Evolutionary conservation across 64 coral and sea anemone genomes (phyloP), one percentile per base, ranked within the genome.

Genomic region (Orbicella faveolata): DNA sequence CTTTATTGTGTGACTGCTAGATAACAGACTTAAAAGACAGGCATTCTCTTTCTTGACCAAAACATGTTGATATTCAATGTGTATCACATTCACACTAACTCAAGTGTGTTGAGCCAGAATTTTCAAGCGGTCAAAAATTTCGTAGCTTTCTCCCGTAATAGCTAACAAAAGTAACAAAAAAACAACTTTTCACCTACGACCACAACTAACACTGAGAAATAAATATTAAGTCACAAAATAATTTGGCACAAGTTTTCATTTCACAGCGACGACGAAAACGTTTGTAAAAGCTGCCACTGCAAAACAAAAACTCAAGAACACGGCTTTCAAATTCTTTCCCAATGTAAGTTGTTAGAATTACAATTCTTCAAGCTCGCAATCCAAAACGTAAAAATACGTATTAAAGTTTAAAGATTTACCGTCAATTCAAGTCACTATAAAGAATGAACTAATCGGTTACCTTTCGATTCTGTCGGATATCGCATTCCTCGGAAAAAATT

Each of bases 321-420:
- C 44, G 44, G 44, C 44, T 13, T 52, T 51, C 9, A 72, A 85
- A 83, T 26, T 30, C 25, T 52, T 41, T 52, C 36, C 21, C 73
- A 48, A 48, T 48, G 44, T 4, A 48, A 18, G 3, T 72, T 85
- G 64, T 30, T 85, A 48, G 20, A 53, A 85, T 15, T 23, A 70
- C 21, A 52, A 85, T 68, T 51, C 39, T 52, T 14, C 64, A 10
- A 70, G 36, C 36, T 52, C 23, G 65, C 64, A 2, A 72, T 85
- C 20, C 36, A 70, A 85, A 72, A 73, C 64, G 37, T 52, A 48
- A 18, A 35, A 73, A 83, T 52, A 25, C 16, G 9, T n/a, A 85
- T 85, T 72, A 85, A 85, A 85, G 65, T 85, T 85, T 85, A 85
- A 85, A 85, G 20, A 73, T 72, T 85, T 72, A 85, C 65, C 82